Evolutionary conservation across 1,140 invertebrate genomes (phyloP), one percentile per base, ranked within the genome.

Genomic region (Delia radicum): DNA sequence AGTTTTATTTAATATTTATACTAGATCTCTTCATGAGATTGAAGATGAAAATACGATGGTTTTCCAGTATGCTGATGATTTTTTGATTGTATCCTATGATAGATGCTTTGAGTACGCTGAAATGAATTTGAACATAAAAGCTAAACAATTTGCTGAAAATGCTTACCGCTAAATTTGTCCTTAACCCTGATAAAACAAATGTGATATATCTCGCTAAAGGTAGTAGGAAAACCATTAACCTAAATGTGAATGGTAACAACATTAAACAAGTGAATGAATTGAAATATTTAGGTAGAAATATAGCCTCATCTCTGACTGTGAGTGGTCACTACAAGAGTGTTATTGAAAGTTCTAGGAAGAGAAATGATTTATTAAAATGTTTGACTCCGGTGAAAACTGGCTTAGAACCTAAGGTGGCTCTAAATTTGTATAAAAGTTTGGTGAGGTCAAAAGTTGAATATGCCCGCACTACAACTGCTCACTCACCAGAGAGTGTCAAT

Each of bases 1-100:
- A 2, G 2, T 72, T 37, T n/a, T 72, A n/a, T 72, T 72, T 21
- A 72, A 72, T 18, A 72, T 72, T 5, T 72, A 72, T 21, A 72
- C 67, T 24, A 21, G 6, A 21, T 29, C 6, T 2, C 21, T 72
- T 18, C 67, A 72, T n/a, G 18, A 21, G 3, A n/a, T 37, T 2
- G 15, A 15, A 15, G n/a, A 72, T 24, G 7, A 37, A n/a, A 31
- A 37, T 2, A 37, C 67, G 4, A 21, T 15, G 7, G 3, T 72
- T 2, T 33, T 31, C 8, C 67, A 72, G 37, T 72, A 29, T 37
- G 67, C 67, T 12, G 67, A 72, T 37, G 67, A 72, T 24, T 72
- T 72, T n/a, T 37, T 72, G 3, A 12, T 33, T 8, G 10, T 37
- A 10, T 37, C 29, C 37, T 26, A 18, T 3, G 3, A 72, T n/a